Base-by-base conservation (phyloP, 2,113 vertebrate genomes). In the Emydocephalus ijimae region DNA sequence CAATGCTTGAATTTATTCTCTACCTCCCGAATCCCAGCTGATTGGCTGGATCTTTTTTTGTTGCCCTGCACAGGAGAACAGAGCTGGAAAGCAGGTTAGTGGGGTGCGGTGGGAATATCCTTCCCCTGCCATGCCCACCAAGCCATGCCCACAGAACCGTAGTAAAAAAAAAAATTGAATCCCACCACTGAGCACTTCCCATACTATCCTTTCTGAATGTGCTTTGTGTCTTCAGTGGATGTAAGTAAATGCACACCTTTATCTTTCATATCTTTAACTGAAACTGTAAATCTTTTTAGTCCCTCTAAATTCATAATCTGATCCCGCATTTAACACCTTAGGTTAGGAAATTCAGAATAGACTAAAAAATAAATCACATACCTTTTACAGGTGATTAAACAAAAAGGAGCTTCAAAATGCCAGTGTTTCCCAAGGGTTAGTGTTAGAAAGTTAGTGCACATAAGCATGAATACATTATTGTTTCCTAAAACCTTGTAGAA, bases 371-470 rank as follows among this genome's bases (percentile, higher is more conserved):
- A 92, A 89, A 92, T 89, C 87, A 85, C 21, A 85, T 56, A 92
- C 54, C 64, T 74, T 56, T 92, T 89, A 92, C 10, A 85, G 85
- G 39, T 85, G 92, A 92, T 89, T 89, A 92, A 92, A 92, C 54
- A 57, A 85, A 92, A 89, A 57, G 52, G 56, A 85, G 20, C 52
- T 34, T 20, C 89, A 20, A 89, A 92, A 92, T 92, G 92, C 89
- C 88, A 92, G 15, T 15, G 6, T 34, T 50, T 59, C 88, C 88
- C 92, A 89, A 89, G 54, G 54, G 88, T 85, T 26, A 48, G 15
- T 23, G 48, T 57, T 45, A 34, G 50, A 92, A 92, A 88, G 87
- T 88, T 92, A 64, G 48, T 15, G 54, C 29, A 74, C 34, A 23
- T 34, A 57, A 92, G 15, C 43, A 85, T 57, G 88, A 92, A 89